Conservation (phyloP, 2,113 vertebrate genomes). For the Thamnophis sirtalis region DNA sequence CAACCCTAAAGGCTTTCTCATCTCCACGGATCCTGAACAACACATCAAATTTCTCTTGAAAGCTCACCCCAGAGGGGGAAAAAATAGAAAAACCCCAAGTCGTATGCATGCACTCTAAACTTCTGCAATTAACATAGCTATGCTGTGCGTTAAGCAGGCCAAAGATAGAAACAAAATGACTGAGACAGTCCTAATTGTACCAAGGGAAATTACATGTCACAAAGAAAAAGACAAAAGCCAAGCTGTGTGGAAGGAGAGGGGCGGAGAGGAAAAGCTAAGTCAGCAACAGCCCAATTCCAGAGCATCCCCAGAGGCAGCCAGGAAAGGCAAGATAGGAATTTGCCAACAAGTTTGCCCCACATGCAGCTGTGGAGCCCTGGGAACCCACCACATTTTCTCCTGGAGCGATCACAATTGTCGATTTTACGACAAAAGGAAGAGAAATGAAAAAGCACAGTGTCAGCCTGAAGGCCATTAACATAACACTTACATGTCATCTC, state of each 20-base stretch:
- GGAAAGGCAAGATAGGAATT: conserved; percentile 44
- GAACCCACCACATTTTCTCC: conserved; percentile 33
- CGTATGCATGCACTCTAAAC: conserved; percentile 7
- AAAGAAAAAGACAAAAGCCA: conserved; percentile 59
- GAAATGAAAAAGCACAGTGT: conserved; percentile 44
- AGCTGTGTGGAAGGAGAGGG: conserved; percentile 57
- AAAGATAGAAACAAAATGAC: conserved; percentile 63
- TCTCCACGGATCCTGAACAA: background rate
- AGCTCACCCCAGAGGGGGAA: background rate
- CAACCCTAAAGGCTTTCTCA: background rate
- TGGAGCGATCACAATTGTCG: conserved; percentile 33
- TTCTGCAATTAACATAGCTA: conserved; percentile 55
- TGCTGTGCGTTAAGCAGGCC: conserved; percentile 53
- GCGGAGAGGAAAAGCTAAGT: conserved; percentile 53
- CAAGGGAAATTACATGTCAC: conserved; percentile 44
- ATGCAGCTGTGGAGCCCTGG: conserved; percentile 32
- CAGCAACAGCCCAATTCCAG: conserved; percentile 53
- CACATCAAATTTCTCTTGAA: conserved; percentile 32
- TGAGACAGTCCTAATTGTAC: conserved; percentile 58
- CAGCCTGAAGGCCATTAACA: conserved; percentile 31
- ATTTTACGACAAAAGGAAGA: conserved; percentile 31
- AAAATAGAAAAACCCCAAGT: conserved; percentile 12
- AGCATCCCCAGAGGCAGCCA: conserved; percentile 52
- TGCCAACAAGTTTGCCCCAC: conserved; percentile 41
- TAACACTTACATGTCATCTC: conserved; percentile 19